A percentile compares a stretch with the other conserved stretches of the same genome.
phyloP scores from a whole-genome alignment of 2,113 vertebrate genomes.

The Brienomyrus longianalis region DNA sequence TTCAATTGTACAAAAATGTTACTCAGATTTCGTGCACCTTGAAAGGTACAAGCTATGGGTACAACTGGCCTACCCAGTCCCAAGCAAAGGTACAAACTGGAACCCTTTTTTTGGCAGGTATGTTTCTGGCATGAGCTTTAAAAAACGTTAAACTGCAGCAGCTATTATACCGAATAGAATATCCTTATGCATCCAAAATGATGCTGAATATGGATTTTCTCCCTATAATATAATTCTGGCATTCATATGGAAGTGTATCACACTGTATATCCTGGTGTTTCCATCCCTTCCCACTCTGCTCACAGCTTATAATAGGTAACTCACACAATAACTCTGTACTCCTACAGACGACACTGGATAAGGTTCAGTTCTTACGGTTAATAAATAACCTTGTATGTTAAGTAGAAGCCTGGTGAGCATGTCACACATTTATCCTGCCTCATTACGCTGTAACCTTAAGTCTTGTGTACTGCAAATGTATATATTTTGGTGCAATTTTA shows the following conservation, averaged over 20 bases:
- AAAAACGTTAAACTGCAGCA: background rate
- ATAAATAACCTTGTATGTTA: background rate
- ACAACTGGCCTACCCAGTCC: too few relatives aligned
- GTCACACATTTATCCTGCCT: background rate
- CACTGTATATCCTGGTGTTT: background rate
- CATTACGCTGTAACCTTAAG: background rate
- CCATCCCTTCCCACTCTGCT: background rate
- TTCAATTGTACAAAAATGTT: background rate
- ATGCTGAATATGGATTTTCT: background rate
- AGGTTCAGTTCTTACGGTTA: background rate
- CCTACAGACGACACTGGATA: background rate
- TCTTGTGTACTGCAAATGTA: background rate
- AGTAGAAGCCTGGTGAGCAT: background rate
- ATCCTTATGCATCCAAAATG: background rate
- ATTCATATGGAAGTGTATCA: background rate
- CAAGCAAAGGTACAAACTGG: too few relatives aligned
- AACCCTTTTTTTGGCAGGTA: background rate
- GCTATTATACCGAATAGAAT: background rate
- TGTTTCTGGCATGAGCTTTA: background rate
- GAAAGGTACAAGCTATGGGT: too few relatives aligned
- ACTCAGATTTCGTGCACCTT: too few relatives aligned
- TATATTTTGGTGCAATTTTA: background rate
- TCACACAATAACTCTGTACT: background rate
- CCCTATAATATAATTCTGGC: background rate
- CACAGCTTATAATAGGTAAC: background rate